phyloP scores from a whole-genome alignment of 2,888 invertebrate genomes.

The Spisula solida region DNA sequence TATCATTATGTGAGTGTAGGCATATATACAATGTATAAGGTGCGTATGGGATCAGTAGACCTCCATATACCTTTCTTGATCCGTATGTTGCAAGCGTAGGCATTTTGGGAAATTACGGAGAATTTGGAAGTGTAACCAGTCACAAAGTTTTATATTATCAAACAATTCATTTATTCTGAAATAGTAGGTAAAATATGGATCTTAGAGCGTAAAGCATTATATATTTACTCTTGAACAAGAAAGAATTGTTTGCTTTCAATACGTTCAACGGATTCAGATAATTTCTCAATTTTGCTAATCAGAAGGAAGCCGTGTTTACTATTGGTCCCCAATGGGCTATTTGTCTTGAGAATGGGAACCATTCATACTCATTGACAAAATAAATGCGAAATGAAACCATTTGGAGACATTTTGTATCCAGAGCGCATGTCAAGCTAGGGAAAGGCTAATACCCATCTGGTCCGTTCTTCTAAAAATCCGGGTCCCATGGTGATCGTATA shows the following conservation, averaged over 20 bases:
- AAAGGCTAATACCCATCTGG: not conserved
- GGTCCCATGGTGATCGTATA: not conserved
- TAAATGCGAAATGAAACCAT: constrained; percentile 4
- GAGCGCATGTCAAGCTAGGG: not conserved
- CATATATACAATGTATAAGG: no score
- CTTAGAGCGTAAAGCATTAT: no score
- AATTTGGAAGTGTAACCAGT: no score
- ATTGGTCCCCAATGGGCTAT: not conserved
- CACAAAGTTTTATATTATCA: no score
- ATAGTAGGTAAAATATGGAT: no score
- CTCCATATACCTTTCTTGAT: no score
- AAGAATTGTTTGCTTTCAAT: not conserved
- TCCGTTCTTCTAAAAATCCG: constrained; percentile 7
- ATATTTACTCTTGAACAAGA: not conserved
- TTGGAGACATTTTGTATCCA: constrained; percentile 20
- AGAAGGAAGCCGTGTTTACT: not conserved
- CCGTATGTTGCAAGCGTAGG: no score
- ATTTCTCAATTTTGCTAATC: not conserved
- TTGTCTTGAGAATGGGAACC: not conserved
- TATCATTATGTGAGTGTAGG: no score
- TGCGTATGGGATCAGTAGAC: no score
- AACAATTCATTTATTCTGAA: no score
- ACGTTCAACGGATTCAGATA: not conserved
- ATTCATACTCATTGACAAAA: not conserved
- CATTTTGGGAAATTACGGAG: no score